Conservation (phyloP, 2,113 vertebrate species). For the Gadus macrocephalus region DNA sequence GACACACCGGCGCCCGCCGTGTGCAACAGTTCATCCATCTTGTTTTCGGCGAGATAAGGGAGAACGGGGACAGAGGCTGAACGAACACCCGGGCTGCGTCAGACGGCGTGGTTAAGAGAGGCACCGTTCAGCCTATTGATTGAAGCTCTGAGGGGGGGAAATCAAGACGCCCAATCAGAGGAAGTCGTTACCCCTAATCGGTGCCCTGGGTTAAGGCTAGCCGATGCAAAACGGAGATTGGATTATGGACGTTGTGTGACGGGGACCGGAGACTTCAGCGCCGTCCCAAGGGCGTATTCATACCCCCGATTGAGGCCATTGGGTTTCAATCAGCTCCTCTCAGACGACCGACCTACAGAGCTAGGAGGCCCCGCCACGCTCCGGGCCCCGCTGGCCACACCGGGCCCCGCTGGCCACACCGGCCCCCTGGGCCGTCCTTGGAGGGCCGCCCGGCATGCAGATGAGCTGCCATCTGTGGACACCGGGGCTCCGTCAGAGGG, state of each 20-base stretch:
- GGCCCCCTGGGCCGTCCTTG: slow-evolving; percentile 23
- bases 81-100: no score
- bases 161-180: not conserved
- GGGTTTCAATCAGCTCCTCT: slow-evolving; percentile 6
- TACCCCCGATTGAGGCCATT: not conserved
- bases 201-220: not conserved
- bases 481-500: slow-evolving; percentile 29
- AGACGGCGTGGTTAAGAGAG: no score
- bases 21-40: no score
- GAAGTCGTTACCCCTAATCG: not conserved
- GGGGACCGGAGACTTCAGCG: not conserved
- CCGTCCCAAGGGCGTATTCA: slow-evolving; percentile 8
- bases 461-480: slow-evolving; percentile 51
- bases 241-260: not conserved
- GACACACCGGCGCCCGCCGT: no score
- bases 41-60: not conserved
- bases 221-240: not conserved
- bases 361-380: no score
- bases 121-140: not conserved
- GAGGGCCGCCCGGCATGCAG: slow-evolving; percentile 34
- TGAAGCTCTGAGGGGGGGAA: not conserved
- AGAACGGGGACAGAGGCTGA: not conserved
- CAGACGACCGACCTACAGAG: not conserved
- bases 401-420: not conserved
- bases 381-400: no score